Evolutionary conservation across 2,888 invertebrate genomes (phyloP).

Genomic region (Ceraclea dissimilis): DNA sequence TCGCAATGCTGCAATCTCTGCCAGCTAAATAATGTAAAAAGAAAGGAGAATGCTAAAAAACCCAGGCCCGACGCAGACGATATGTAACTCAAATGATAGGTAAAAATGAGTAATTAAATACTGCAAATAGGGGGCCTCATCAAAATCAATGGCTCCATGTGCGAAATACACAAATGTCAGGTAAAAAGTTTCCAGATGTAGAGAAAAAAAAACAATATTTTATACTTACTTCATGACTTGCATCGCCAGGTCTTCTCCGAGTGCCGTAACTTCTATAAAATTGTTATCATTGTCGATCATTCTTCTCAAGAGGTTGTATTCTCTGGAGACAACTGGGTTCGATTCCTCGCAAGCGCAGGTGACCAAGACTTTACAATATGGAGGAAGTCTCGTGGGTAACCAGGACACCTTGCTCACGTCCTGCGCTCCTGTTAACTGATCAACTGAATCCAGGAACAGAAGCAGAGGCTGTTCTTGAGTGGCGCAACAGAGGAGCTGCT

Average conservation of each 20-base stretch:
- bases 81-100: no score
- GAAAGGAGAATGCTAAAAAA: no score
- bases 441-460: slow-evolving; percentile 91
- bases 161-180: no score
- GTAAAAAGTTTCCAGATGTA: no score
- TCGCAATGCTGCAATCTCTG: no score
- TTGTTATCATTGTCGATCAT: slow-evolving; percentile 86
- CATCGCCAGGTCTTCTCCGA: slow-evolving; percentile 91
- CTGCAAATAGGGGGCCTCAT: no score
- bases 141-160: no score
- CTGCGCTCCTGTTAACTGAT: slow-evolving; percentile 90
- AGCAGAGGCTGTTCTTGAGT: slow-evolving; percentile 77
- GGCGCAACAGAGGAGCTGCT: slow-evolving; percentile 81
- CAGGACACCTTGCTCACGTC: slow-evolving; percentile 94
- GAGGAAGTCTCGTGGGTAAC: slow-evolving; percentile 87
- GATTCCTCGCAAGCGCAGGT: slow-evolving; percentile 84
- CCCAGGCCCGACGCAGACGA: no score
- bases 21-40: no score
- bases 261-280: slow-evolving; percentile 80
- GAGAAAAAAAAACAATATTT: no score
- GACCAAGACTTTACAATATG: slow-evolving; percentile 84
- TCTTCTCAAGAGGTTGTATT: slow-evolving; percentile 74
- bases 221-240: slow-evolving; percentile 71
- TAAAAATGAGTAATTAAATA: no score
- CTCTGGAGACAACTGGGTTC: slow-evolving; percentile 79